Conservation (phyloP, 2,797 vertebrate species). For the Carcharodon carcharias region DNA sequence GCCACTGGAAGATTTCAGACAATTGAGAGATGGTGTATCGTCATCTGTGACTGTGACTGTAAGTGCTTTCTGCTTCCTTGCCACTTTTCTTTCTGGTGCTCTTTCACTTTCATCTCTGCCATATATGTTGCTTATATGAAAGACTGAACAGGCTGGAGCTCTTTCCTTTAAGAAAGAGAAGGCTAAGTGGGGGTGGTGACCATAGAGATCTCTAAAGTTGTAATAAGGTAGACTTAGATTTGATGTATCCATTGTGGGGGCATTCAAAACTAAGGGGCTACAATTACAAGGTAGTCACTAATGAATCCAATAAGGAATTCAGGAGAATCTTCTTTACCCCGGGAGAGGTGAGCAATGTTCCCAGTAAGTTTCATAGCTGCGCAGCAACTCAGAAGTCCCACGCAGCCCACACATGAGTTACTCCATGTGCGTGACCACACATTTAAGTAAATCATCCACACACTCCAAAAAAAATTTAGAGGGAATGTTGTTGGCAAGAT, state of each 20-base stretch:
- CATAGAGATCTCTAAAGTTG: not conserved
- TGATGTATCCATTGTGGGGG: not conserved
- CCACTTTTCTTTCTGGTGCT: not conserved
- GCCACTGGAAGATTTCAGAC: not conserved
- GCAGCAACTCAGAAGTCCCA: too few species aligned
- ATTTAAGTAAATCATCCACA: too few species aligned
- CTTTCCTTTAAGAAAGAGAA: not conserved
- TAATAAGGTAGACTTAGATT: not conserved
- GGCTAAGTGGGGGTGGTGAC: not conserved
- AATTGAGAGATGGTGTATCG: not conserved
- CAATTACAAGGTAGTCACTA: not conserved
- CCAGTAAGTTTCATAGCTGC: too few species aligned
- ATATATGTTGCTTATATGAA: constrained; percentile 9
- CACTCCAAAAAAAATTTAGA: too few species aligned
- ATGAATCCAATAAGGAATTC: not conserved
- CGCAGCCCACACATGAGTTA: too few species aligned
- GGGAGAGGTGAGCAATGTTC: not conserved
- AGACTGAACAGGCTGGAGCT: not conserved
- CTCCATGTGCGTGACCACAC: too few species aligned
- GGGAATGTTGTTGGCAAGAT: not conserved
- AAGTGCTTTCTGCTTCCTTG: constrained; percentile 18
- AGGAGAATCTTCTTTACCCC: not conserved
- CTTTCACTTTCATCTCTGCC: constrained; percentile 16
- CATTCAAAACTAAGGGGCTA: not conserved
- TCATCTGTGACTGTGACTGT: not conserved